Conservation (phyloP, 2,797 vertebrate species). For the Hirundo rustica region DNA sequence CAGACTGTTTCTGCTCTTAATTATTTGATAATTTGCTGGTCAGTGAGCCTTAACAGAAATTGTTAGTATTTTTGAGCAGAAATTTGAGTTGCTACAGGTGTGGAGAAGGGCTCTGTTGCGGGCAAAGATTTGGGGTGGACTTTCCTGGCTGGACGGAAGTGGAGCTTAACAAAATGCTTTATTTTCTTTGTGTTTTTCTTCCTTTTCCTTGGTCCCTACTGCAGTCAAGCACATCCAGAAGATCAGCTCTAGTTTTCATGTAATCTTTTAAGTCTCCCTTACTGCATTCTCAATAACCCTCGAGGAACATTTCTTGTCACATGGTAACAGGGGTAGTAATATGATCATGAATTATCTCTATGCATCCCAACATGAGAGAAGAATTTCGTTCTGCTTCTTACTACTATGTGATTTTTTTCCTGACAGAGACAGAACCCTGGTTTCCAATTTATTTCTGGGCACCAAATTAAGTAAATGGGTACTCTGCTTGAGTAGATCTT, state of each 20-base stretch:
- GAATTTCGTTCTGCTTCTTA: neutral
- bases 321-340: neutral
- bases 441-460: neutral
- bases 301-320: neutral
- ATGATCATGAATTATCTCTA: neutral
- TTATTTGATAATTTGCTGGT: neutral
- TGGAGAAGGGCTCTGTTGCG: neutral
- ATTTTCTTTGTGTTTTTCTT: neutral
- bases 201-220: neutral
- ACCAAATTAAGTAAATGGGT: neutral
- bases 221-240: neutral
- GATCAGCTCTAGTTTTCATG: neutral
- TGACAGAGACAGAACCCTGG: neutral
- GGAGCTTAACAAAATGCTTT: neutral
- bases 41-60: neutral
- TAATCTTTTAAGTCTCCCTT: neutral
- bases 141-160: neutral
- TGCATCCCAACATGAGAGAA: neutral
- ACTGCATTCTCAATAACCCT: neutral
- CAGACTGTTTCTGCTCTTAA: neutral
- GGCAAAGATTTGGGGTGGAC: neutral
- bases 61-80: neutral
- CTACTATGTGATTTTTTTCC: neutral
- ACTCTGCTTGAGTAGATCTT: neutral
- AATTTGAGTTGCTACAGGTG: neutral